Base-by-base conservation (phyloP, 2,113 vertebrate genomes). In the Candoia aspera region DNA sequence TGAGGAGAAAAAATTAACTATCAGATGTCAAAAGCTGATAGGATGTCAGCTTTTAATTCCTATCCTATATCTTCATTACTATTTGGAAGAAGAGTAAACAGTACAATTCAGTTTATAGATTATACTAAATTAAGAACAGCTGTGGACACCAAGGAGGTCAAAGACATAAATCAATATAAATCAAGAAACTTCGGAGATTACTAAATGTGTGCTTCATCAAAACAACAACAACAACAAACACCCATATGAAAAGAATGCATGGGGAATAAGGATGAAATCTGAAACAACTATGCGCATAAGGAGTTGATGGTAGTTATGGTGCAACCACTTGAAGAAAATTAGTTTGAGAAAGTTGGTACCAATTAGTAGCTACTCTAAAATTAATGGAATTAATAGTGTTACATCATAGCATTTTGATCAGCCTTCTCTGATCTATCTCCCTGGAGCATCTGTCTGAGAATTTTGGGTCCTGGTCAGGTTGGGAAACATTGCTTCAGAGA, bases 131-230 rank as follows among this genome's bases (percentile, higher is more conserved):
- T 15, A 86, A 5, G 15, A 68, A 29, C 88, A 84, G 79, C 4
- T 60, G 26, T 15, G 53, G 54, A 46, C 84, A 90, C 53, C 17
- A 24, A 24, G 13, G 53, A 90, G 8, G 9, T 54, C 60, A 90
- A 86, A 6, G 84, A 91, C 79, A 6, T 89, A 86, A 60, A 91
- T 94, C 42, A 94, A 83, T 84, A 6, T 89, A 86, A 60, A 92
- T 94, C 42, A 94, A 83, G 13, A 62, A 13, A 29, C 42, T 0
- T 17, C 59, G 17, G 37, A 58, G 62, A 90, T 3, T 33, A 6
- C 6, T 58, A 89, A 88, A 95, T 33, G 68, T 92, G 64, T 54
- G 23, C 11, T 0, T 54, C 13, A 91, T 0, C 84, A 90, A 46
- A 91, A 58, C 79, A 37, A 24, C 46, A 86, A 29, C 23, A 3